A percentile compares a stretch with the other conserved stretches of the same genome.
Conservation (phyloP, 2,113 vertebrate genomes). For the Cardinalis cardinalis region DNA sequence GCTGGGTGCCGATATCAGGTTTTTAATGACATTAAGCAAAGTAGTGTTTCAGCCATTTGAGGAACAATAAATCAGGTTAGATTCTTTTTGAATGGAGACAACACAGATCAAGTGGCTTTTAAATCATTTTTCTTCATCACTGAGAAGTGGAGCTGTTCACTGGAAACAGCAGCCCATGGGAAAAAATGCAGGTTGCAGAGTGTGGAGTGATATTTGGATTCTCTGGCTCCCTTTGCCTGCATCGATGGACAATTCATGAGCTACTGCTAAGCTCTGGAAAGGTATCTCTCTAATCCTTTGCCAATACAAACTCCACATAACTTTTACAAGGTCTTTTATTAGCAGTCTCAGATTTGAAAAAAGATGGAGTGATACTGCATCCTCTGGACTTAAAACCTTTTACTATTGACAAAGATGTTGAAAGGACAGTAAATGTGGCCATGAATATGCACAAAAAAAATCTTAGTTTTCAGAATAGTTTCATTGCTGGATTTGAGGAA, state of each 20-base stretch:
- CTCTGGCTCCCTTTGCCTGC: conserved; percentile 27
- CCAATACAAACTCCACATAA: conserved; percentile 50
- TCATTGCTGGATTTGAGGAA: not conserved
- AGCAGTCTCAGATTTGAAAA: conserved; percentile 28
- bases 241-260: conserved; percentile 58
- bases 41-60: conserved; percentile 62
- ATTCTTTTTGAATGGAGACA: conserved; percentile 59
- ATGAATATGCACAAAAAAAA: not conserved
- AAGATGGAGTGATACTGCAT: conserved; percentile 12
- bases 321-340: conserved; percentile 52
- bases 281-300: conserved; percentile 57
- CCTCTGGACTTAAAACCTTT: conserved; percentile 20
- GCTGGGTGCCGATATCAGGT: conserved; percentile 49
- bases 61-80: conserved; percentile 65
- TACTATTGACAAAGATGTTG: not conserved
- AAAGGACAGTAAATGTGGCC: not conserved
- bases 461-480: not conserved
- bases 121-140: conserved; percentile 58
- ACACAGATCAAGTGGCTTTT: conserved; percentile 59
- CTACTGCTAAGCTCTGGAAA: conserved; percentile 57
- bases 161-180: not conserved
- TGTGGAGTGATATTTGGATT: conserved; percentile 36
- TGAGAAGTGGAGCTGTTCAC: conserved; percentile 19
- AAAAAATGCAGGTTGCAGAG: not conserved
- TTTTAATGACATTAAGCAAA: conserved; percentile 66